phyloP scores from a whole-genome alignment of 2,888 invertebrate species.

The Clistopyga incitator region DNA sequence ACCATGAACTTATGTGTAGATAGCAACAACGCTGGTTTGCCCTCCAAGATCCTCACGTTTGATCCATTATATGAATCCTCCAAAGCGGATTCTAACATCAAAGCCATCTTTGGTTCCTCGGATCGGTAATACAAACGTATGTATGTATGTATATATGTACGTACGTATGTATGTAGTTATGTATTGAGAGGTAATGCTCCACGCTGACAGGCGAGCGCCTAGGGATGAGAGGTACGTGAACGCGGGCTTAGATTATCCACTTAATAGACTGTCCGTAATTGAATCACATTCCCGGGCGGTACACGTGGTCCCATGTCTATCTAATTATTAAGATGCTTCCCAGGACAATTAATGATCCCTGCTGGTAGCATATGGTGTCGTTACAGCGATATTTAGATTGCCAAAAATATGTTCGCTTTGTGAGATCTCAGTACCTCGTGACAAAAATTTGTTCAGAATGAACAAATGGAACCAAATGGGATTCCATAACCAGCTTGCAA shows the following conservation, averaged over 20 bases:
- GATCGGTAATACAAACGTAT: neutral
- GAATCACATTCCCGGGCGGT: slow-evolving; percentile 13
- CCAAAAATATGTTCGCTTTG: too few species aligned
- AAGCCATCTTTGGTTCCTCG: slow-evolving; percentile 27
- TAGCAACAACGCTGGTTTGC: neutral
- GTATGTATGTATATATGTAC: too few species aligned
- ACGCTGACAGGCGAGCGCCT: neutral
- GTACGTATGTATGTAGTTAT: neutral
- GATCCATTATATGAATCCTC: neutral
- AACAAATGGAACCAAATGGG: too few species aligned
- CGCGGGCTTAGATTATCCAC: slow-evolving; percentile 15
- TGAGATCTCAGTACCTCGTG: too few species aligned
- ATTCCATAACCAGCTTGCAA: too few species aligned
- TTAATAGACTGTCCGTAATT: slow-evolving; percentile 16
- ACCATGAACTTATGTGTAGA: neutral
- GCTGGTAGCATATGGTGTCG: neutral
- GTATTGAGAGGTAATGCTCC: neutral
- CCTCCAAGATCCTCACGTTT: neutral
- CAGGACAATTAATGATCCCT: neutral
- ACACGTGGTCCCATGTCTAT: neutral
- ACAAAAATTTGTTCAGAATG: too few species aligned
- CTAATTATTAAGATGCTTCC: slow-evolving; percentile 3
- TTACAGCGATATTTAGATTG: neutral
- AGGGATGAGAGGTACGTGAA: neutral
- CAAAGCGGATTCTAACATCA: slow-evolving; percentile 24